Conservation (phyloP, 2,113 vertebrate species). For the Campylomormyrus numenius region DNA sequence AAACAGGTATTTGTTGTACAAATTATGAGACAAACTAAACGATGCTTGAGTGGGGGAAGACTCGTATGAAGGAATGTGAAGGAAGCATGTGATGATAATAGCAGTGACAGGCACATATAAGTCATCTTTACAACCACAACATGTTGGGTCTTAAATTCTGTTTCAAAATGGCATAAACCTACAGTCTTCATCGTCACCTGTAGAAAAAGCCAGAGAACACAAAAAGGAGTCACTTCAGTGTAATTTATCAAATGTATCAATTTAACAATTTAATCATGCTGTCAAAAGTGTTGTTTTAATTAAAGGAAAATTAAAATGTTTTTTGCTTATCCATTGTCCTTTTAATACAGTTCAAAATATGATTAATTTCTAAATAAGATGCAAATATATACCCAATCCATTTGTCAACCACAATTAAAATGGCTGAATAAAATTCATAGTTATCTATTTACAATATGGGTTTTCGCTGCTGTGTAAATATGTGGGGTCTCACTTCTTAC, state of each 20-base stretch:
- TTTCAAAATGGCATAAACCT: conserved; percentile 32
- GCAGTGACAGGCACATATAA: background rate
- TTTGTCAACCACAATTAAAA: background rate
- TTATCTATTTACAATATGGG: background rate
- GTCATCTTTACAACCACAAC: background rate
- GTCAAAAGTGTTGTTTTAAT: background rate
- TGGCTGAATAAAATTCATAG: background rate
- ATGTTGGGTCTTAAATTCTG: background rate
- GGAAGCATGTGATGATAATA: background rate
- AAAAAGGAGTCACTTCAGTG: background rate
- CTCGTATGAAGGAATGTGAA: background rate
- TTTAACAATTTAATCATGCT: background rate
- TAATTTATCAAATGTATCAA: background rate
- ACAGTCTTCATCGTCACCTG: conserved; percentile 41
- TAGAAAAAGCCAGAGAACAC: conserved; percentile 5
- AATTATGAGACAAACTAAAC: background rate
- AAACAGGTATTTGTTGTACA: background rate
- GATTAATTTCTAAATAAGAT: background rate
- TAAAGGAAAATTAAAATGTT: background rate
- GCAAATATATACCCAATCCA: background rate
- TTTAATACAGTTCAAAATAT: background rate
- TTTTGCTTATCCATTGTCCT: background rate
- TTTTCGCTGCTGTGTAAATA: background rate
- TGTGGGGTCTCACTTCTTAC: background rate
- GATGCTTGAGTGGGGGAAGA: background rate